Evolutionary conservation across 2,113 vertebrate genomes (phyloP).

Genomic region (Pseudonaja textilis): DNA sequence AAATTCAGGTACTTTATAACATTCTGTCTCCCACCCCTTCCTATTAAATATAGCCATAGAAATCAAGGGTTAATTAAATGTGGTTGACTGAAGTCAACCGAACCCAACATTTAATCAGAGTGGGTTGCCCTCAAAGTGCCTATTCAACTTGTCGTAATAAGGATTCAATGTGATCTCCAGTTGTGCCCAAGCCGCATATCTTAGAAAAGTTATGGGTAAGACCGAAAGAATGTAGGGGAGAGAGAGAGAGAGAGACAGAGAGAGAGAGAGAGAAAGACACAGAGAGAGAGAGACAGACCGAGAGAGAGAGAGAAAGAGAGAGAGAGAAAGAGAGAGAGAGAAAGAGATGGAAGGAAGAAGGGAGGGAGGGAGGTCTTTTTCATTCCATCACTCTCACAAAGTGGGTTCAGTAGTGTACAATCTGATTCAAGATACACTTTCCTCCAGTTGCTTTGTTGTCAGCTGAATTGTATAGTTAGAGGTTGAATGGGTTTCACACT

Average conservation of each 20-base stretch:
- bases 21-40: neutral
- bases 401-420: neutral
- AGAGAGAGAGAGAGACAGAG: neutral
- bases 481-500: neutral
- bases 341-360: no score
- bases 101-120: neutral
- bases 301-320: neutral
- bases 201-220: neutral
- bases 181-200: neutral
- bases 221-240: neutral
- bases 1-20: neutral
- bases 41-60: neutral
- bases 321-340: neutral
- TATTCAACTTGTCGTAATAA: neutral
- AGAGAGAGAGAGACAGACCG: neutral
- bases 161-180: neutral
- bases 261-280: neutral
- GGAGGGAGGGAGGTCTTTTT: neutral
- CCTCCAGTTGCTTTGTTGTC: neutral
- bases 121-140: neutral
- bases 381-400: neutral
- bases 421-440: neutral
- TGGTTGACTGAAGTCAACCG: neutral
- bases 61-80: neutral
- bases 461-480: neutral